Evolutionary conservation across 2,797 vertebrate genomes (phyloP).

Genomic region (Taenioides sp.): DNA sequence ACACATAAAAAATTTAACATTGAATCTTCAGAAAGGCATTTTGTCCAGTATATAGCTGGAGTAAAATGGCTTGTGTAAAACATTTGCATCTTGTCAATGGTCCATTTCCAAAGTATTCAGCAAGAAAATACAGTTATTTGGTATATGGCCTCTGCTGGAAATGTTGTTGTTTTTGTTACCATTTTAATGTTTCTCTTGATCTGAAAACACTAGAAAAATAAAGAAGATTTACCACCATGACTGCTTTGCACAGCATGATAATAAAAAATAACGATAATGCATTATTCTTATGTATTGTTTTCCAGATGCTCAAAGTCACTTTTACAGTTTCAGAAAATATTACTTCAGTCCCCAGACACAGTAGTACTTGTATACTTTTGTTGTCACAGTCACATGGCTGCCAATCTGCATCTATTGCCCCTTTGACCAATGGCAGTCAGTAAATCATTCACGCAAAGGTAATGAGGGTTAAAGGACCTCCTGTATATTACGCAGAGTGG

Average conservation of each 20-base stretch:
- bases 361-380: neutral
- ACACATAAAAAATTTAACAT: conserved; percentile 20
- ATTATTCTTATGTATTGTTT: neutral
- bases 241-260: neutral
- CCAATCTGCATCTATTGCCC: neutral
- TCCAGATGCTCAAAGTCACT: neutral
- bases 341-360: neutral
- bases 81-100: conserved; percentile 4
- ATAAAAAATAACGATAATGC: neutral
- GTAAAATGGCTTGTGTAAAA: conserved; percentile 1
- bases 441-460: neutral
- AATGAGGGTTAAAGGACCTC: neutral
- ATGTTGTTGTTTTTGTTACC: neutral
- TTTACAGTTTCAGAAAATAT: neutral
- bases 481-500: too few relatives aligned
- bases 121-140: neutral
- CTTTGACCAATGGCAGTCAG: neutral
- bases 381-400: neutral
- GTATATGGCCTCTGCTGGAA: neutral
- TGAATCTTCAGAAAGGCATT: neutral
- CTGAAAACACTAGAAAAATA: neutral
- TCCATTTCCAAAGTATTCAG: neutral
- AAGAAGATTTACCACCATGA: neutral
- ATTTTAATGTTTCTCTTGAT: neutral
- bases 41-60: neutral